phyloP scores from a whole-genome alignment of 1,140 invertebrate genomes.

The Adoxophyes honmai region DNA sequence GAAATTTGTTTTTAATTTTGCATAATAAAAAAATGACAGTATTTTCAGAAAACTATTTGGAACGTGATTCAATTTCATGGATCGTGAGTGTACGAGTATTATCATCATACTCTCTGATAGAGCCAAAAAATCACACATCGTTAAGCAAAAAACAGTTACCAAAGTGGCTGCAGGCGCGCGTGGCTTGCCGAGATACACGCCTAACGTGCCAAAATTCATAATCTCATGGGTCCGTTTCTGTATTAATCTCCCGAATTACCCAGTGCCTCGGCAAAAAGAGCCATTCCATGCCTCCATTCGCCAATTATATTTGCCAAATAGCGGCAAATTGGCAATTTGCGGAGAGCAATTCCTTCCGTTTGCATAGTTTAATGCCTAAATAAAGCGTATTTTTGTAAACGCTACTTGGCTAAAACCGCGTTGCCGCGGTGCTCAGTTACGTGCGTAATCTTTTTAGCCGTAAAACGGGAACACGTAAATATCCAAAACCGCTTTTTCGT shows the following conservation, averaged over 20 bases:
- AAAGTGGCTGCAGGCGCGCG: neutral
- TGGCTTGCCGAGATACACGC: slow-evolving; percentile 11
- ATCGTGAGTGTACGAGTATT: too few species aligned
- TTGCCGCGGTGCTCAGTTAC: neutral
- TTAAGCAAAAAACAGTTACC: too few species aligned
- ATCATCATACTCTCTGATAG: too few species aligned
- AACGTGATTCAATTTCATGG: too few species aligned
- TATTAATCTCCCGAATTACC: slow-evolving; percentile 60
- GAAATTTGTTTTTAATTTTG: too few species aligned
- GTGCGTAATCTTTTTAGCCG: slow-evolving; percentile 1
- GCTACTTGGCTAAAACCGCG: neutral
- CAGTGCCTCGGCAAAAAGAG: slow-evolving; percentile 44
- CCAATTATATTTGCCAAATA: slow-evolving; percentile 73
- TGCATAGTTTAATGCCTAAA: slow-evolving; percentile 29
- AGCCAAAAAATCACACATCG: too few species aligned
- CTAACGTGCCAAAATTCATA: slow-evolving; percentile 54
- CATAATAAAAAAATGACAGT: too few species aligned
- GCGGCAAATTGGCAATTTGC: slow-evolving; percentile 64
- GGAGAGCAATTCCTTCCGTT: slow-evolving; percentile 46
- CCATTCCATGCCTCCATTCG: slow-evolving; percentile 40
- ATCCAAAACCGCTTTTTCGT: neutral
- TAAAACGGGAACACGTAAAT: neutral
- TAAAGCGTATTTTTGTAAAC: slow-evolving; percentile 15
- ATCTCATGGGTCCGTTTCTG: slow-evolving; percentile 49
- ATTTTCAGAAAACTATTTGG: too few species aligned